Evolutionary conservation across 2,113 vertebrate genomes (phyloP).

Genomic region (Marmota flaviventris): DNA sequence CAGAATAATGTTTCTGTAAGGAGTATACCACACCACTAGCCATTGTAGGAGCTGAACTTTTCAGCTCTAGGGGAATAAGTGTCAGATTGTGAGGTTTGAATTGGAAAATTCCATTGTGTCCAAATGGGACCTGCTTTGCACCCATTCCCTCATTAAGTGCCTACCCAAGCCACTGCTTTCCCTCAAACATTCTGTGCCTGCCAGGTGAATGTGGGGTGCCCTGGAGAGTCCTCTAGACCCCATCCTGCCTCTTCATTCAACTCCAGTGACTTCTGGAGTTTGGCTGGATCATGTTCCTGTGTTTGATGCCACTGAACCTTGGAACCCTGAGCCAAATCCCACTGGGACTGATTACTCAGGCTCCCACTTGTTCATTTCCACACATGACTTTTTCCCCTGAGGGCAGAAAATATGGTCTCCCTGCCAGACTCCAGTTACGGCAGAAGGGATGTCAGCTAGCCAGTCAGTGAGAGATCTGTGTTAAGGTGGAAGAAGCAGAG

Average conservation of each 20-base stretch:
- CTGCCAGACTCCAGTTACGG: no score
- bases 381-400: background rate
- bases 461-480: no score
- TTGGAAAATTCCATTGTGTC: background rate
- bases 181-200: background rate
- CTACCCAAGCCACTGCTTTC: background rate
- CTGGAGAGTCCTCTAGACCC: background rate
- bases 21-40: background rate
- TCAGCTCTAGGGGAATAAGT: background rate
- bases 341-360: accelerated
- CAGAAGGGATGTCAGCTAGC: no score
- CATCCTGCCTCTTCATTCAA: background rate
- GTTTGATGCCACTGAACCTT: no score
- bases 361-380: background rate
- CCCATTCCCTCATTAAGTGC: background rate
- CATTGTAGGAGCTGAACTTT: background rate
- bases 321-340: background rate
- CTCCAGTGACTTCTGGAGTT: background rate
- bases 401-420: no score
- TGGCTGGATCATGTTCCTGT: background rate
- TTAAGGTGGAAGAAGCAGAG: no score
- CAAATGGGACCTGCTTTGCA: background rate
- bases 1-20: accelerated
- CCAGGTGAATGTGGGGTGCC: background rate
- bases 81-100: background rate